phyloP scores from a whole-genome alignment of 2,888 invertebrate genomes.

The Baccha elongata region DNA sequence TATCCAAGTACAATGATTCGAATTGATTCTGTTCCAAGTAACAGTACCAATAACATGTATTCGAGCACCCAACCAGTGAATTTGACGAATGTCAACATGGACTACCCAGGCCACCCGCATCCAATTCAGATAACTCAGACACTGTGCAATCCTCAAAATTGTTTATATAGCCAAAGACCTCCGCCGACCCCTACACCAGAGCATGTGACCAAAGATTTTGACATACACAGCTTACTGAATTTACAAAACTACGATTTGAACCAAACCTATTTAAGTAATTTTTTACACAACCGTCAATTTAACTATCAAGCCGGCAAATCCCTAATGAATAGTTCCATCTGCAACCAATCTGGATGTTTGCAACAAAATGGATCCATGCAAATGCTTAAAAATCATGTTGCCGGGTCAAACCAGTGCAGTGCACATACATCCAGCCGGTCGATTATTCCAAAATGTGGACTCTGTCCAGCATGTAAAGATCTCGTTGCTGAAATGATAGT shows the following conservation, averaged over 20 bases:
- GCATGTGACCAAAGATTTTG: conserved; percentile 54
- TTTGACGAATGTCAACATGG: conserved; percentile 44
- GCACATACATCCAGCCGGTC: conserved; percentile 18
- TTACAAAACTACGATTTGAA: conserved; percentile 63
- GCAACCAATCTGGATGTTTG: not conserved
- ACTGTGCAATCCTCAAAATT: conserved; percentile 33
- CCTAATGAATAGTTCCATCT: conserved; percentile 34
- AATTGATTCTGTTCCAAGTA: conserved; percentile 19
- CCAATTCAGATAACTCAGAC: conserved; percentile 60
- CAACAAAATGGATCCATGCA: conserved; percentile 29
- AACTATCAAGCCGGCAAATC: conserved; percentile 53
- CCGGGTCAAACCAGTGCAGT: conserved; percentile 20
- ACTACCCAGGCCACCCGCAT: conserved; percentile 42
- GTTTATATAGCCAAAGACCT: conserved; percentile 53
- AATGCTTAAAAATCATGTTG: conserved; percentile 1
- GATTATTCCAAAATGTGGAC: conserved; percentile 50
- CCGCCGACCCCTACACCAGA: conserved; percentile 56
- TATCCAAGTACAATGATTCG: conserved; percentile 22
- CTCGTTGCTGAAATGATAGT: conserved; percentile 45
- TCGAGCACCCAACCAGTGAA: conserved; percentile 35
- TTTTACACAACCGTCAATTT: conserved; percentile 55
- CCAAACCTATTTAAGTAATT: conserved; percentile 48
- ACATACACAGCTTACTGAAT: conserved; percentile 55
- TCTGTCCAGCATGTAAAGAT: conserved; percentile 43
- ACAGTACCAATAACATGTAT: conserved; percentile 42